Percentiles rank a stretch among this genome's conserved stretches.
phyloP scores from a whole-genome alignment of 2,113 vertebrate species.

The Delphinus delphis region DNA sequence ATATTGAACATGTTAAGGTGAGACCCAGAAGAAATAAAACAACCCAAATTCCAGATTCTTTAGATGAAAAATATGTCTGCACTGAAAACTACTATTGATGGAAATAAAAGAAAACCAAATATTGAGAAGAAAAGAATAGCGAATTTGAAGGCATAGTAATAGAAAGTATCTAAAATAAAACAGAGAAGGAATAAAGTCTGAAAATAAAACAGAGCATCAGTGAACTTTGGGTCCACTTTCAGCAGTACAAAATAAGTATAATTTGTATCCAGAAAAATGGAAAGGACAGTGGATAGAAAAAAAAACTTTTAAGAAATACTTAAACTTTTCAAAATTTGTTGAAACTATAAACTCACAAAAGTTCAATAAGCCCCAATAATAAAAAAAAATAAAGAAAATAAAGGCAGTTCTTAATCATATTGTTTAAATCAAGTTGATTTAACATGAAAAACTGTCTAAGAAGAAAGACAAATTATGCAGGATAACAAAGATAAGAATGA shows the following conservation, averaged over 20 bases:
- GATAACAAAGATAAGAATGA: not conserved
- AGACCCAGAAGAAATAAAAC: not conserved
- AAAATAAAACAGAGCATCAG: not conserved
- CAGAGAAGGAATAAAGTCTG: not conserved
- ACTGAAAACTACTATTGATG: not conserved
- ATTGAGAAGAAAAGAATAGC: not conserved
- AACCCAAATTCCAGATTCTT: not conserved
- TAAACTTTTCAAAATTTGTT: not conserved
- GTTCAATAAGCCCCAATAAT: not conserved
- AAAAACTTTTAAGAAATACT: not conserved
- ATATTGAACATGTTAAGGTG: not conserved
- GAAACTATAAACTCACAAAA: not conserved
- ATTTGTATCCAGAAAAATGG: not conserved
- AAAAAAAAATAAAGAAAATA: not conserved
- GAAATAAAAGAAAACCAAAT: not conserved
- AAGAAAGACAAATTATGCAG: not conserved
- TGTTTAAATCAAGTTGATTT: not conserved
- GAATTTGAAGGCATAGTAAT: not conserved
- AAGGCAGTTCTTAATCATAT: not conserved
- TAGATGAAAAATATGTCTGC: not conserved
- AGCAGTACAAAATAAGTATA: not conserved
- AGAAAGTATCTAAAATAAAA: not conserved
- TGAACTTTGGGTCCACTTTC: not conserved
- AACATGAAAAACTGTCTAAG: not conserved
- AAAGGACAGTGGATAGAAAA: not conserved